These are phyloP conservation scores for Rhopilema esculentum DNA, from an alignment of 30 jellyfish, hydroid and myxozoan species.

Conservation along the genomic window DNA sequence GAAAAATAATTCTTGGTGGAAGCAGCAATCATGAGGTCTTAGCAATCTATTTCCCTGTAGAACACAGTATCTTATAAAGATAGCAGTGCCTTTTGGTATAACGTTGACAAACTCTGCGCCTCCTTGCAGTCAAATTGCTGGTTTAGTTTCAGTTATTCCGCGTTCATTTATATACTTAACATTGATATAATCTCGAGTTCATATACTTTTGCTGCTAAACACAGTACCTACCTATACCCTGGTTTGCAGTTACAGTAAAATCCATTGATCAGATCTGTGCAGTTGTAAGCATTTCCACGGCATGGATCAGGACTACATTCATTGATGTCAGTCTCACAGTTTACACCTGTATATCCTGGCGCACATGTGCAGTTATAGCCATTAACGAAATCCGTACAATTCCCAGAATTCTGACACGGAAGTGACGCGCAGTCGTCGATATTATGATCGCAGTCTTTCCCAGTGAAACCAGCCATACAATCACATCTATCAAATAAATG, in stretches of 20 bases:
- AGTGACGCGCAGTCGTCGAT: conserved; percentile 72
- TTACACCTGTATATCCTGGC: conserved; percentile 79
- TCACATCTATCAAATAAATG: conserved; percentile 37
- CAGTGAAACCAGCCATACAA: conserved; percentile 71
- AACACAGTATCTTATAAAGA: too few species aligned
- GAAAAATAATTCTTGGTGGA: too few species aligned
- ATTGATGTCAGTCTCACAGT: conserved; percentile 79
- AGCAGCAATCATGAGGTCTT: too few species aligned
- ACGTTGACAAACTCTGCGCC: too few species aligned
- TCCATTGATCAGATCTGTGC: conserved; percentile 86
- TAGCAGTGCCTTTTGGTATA: too few species aligned
- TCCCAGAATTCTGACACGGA: conserved; percentile 75
- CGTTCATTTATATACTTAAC: too few species aligned
- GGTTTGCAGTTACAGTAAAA: conserved; percentile 84
- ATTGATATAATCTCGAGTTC: too few species aligned
- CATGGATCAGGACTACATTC: conserved; percentile 88
- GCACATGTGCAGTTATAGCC: conserved; percentile 74
- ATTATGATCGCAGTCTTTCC: conserved; percentile 50
- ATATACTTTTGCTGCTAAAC: background rate
- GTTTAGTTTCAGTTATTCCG: too few species aligned
- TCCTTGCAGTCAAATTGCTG: too few species aligned
- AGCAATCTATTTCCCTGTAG: too few species aligned
- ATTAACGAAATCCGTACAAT: conserved; percentile 46
- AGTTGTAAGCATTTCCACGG: conserved; percentile 69
- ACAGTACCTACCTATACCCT: conserved; percentile 83